Evolutionary conservation across 2,888 invertebrate species (phyloP).

Genomic region (Drosophila kanekoi): DNA sequence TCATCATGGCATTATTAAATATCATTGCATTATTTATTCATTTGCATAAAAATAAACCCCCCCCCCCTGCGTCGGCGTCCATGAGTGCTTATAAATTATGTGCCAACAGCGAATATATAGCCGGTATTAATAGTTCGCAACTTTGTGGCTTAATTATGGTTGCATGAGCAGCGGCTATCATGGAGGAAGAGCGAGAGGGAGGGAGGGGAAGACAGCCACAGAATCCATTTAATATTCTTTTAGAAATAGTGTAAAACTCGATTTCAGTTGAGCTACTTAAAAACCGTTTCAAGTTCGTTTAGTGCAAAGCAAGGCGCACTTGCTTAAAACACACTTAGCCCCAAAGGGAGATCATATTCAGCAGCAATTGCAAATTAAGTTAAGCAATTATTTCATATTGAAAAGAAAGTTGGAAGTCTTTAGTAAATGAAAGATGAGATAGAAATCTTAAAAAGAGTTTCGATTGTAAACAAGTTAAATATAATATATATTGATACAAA

Average conservation of each 20-base stretch:
- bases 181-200: neutral
- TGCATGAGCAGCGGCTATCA: constrained; percentile 16
- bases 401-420: no score
- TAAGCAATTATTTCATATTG: no score
- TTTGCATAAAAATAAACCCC: constrained; percentile 19
- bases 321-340: neutral
- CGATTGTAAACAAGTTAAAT: no score
- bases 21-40: constrained; percentile 68
- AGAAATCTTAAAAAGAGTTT: no score
- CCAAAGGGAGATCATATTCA: no score
- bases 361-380: no score
- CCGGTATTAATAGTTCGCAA: constrained; percentile 42
- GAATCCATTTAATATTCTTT: constrained; percentile 22
- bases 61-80: neutral
- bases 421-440: no score
- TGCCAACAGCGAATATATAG: constrained; percentile 21
- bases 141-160: constrained; percentile 38
- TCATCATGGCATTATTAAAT: constrained; percentile 64
- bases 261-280: neutral
- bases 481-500: no score
- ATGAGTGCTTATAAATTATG: constrained; percentile 41
- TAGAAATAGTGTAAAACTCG: neutral
- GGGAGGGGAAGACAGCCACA: neutral
- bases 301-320: constrained; percentile 4
- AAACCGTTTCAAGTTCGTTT: constrained; percentile 3